A percentile compares a stretch with the other conserved stretches of the same genome.
Conservation (phyloP, 1,140 invertebrate species). For the Drosophila yakuba region DNA sequence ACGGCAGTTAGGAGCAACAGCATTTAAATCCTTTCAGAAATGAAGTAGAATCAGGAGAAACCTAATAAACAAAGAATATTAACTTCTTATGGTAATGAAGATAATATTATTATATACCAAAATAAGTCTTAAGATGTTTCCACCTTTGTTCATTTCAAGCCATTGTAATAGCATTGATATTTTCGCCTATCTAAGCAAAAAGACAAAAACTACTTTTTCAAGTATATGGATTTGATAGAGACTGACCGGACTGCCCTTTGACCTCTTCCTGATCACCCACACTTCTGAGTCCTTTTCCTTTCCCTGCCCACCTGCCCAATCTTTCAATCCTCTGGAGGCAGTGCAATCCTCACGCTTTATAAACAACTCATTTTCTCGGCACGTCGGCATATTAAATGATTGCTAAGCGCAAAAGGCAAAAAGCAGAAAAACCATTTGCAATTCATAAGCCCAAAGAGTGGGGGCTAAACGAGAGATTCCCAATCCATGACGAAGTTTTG, state of each 20-base stretch:
- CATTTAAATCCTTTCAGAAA: conserved; percentile 3
- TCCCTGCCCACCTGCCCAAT: background rate
- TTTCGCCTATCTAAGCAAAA: too few species aligned
- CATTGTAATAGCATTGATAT: too few species aligned
- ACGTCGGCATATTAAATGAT: conserved; percentile 73
- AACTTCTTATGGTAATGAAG: background rate
- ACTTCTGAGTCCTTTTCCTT: background rate
- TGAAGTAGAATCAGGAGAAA: background rate
- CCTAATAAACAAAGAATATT: conserved; percentile 5
- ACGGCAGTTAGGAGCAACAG: background rate
- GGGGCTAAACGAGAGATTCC: conserved; percentile 26
- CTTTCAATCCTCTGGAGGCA: conserved; percentile 26
- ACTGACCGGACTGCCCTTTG: conserved; percentile 29
- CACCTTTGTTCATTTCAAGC: too few species aligned
- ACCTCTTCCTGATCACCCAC: conserved; percentile 28
- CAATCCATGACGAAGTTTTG: conserved; percentile 63
- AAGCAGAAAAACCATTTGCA: conserved; percentile 66
- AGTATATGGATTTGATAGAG: conserved; percentile 17
- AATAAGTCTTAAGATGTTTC: too few species aligned
- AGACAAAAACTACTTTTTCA: background rate
- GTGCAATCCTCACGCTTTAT: conserved; percentile 59
- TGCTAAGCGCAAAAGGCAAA: conserved; percentile 72
- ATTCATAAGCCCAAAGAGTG: conserved; percentile 53
- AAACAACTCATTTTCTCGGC: conserved; percentile 71
- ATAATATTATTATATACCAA: background rate